Conservation (phyloP, 2,113 vertebrate species). For the Craseonycteris thonglongyai region DNA sequence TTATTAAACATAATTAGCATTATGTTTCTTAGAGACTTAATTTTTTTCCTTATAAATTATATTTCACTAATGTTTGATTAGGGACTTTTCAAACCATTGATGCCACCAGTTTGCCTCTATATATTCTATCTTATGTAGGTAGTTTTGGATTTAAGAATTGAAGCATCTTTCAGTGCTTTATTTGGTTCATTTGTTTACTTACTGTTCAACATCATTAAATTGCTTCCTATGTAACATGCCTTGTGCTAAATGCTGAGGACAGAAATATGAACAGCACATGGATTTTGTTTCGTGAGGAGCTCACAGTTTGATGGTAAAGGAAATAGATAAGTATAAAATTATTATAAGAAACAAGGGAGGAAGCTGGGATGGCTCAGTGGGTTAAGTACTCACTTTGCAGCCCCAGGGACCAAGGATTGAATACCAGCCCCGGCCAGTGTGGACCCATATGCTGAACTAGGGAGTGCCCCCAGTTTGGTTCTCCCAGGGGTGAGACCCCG, state of each 20-base stretch:
- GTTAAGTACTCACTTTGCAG: too few species aligned
- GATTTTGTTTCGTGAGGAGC: not conserved
- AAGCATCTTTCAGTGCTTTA: not conserved
- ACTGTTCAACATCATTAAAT: not conserved
- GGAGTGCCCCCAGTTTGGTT: too few species aligned
- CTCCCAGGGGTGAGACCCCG: too few species aligned
- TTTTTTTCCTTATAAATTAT: constrained; percentile 24
- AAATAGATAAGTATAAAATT: not conserved
- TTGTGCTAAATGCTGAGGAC: not conserved
- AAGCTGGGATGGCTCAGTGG: too few species aligned
- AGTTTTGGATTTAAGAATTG: not conserved
- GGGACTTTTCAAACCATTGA: not conserved
- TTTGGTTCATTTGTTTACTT: constrained; percentile 15
- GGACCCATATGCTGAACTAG: too few species aligned
- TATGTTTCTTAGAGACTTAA: not conserved
- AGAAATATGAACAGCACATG: not conserved
- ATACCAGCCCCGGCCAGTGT: too few species aligned
- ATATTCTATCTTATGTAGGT: not conserved
- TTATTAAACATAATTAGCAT: not conserved
- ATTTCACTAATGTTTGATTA: not conserved
- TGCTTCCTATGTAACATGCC: not conserved
- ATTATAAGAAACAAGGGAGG: not conserved
- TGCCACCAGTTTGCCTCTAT: not conserved
- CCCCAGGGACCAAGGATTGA: too few species aligned
- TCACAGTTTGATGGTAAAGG: not conserved